phyloP scores from a whole-genome alignment of 2,888 invertebrate genomes.

The Pharmacophagus antenor region DNA sequence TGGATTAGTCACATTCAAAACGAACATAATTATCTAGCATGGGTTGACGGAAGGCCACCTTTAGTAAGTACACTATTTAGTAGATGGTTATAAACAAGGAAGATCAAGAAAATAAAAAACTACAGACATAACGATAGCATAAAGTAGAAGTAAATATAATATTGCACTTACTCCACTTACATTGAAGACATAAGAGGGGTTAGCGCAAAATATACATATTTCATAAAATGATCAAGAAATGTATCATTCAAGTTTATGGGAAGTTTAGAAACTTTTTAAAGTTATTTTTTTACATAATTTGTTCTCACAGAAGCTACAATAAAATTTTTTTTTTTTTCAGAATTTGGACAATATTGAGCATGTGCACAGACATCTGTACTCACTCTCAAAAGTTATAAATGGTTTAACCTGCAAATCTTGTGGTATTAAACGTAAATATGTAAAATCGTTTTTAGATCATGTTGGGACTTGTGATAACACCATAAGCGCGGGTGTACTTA shows the following conservation, averaged over 20 bases:
- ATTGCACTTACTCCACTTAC: too few species aligned
- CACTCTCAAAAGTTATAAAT: slow-evolving; percentile 6
- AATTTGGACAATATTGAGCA: slow-evolving; percentile 14
- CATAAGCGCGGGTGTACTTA: slow-evolving; percentile 26
- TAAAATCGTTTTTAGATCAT: slow-evolving; percentile 34
- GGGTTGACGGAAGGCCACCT: slow-evolving; percentile 74
- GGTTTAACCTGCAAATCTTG: slow-evolving; percentile 21
- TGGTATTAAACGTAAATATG: slow-evolving; percentile 30
- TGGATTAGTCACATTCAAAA: slow-evolving; percentile 77
- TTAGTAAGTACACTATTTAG: slow-evolving; percentile 60
- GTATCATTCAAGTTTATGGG: too few species aligned
- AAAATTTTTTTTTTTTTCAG: slow-evolving; percentile 14
- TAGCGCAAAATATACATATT: too few species aligned
- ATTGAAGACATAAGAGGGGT: too few species aligned
- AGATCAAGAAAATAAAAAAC: too few species aligned
- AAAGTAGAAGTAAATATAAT: too few species aligned
- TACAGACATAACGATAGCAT: too few species aligned
- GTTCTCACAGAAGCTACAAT: too few species aligned
- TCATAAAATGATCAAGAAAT: too few species aligned
- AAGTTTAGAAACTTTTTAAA: too few species aligned
- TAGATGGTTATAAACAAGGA: neutral
- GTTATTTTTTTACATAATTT: too few species aligned
- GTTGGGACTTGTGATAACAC: slow-evolving; percentile 31
- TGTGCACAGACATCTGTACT: slow-evolving; percentile 15
- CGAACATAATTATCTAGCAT: slow-evolving; percentile 80